Conservation (phyloP, 2,888 invertebrate species). For the Lithosia quadra region DNA sequence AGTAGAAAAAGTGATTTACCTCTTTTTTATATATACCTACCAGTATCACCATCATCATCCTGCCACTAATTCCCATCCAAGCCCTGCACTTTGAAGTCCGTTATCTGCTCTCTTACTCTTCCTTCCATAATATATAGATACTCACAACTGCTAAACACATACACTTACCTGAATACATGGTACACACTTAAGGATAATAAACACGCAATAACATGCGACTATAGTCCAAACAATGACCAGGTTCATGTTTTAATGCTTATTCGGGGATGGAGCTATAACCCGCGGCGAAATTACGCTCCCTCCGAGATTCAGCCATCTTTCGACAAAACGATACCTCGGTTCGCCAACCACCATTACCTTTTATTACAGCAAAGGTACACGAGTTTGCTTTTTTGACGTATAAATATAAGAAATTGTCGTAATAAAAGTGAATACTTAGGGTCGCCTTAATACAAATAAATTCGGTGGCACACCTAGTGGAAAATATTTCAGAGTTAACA, state of each 20-base stretch:
- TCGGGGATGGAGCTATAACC: conserved; percentile 68
- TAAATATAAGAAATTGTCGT: conserved; percentile 70
- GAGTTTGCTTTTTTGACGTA: conserved; percentile 78
- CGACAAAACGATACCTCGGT: conserved; percentile 68
- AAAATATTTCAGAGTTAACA: conserved; percentile 58
- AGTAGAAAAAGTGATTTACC: too few species aligned
- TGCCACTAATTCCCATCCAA: too few species aligned
- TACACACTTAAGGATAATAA: conserved; percentile 39
- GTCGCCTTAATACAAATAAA: conserved; percentile 62
- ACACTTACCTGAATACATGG: not conserved
- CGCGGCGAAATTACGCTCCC: conserved; percentile 69
- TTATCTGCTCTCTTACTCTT: too few species aligned
- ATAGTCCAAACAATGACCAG: conserved; percentile 59
- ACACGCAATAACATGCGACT: conserved; percentile 52
- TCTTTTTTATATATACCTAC: too few species aligned
- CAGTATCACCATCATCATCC: too few species aligned
- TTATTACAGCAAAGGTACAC: conserved; percentile 78
- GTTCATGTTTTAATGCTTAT: conserved; percentile 67
- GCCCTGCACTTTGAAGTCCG: too few species aligned
- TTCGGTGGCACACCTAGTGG: conserved; percentile 47
- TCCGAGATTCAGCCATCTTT: conserved; percentile 65
- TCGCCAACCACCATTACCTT: conserved; percentile 72
- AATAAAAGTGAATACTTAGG: conserved; percentile 68
- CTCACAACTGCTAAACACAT: not conserved
- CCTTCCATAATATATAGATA: not conserved